phyloP scores from a whole-genome alignment of 1,140 invertebrate genomes.

The Chelonus insularis region DNA sequence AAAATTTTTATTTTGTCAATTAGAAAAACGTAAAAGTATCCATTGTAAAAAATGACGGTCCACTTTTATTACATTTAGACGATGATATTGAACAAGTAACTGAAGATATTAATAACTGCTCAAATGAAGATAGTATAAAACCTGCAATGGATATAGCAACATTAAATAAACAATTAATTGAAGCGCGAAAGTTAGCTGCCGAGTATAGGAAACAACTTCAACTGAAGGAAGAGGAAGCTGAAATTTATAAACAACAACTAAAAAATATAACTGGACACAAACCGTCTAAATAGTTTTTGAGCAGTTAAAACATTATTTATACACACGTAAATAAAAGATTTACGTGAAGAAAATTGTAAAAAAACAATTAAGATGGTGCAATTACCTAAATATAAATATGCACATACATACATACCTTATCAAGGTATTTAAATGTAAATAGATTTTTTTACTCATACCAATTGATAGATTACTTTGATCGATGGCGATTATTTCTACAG shows the following conservation, averaged over 20 bases:
- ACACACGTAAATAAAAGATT: too few relatives aligned
- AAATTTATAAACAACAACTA: slow-evolving; percentile 62
- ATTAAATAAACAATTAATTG: slow-evolving; percentile 58
- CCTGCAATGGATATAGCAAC: slow-evolving; percentile 54
- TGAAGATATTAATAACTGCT: slow-evolving; percentile 40
- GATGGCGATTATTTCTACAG: too few relatives aligned
- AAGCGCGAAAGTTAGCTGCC: slow-evolving; percentile 58
- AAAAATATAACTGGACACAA: slow-evolving; percentile 48
- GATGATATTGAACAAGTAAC: slow-evolving; percentile 54
- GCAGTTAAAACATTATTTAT: too few relatives aligned
- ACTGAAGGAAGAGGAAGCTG: slow-evolving; percentile 61
- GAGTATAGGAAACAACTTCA: slow-evolving; percentile 60
- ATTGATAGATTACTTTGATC: too few relatives aligned
- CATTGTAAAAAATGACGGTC: slow-evolving; percentile 36
- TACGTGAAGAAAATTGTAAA: too few relatives aligned
- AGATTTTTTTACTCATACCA: too few relatives aligned
- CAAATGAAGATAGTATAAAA: slow-evolving; percentile 36
- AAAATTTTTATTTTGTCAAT: slow-evolving; percentile 10
- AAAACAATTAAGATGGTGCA: too few relatives aligned
- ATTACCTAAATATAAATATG: too few relatives aligned
- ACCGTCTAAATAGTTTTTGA: slow-evolving; percentile 35
- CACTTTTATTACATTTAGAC: slow-evolving; percentile 48
- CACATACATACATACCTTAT: too few relatives aligned
- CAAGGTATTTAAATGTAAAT: too few relatives aligned
- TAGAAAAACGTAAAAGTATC: slow-evolving; percentile 38